Evolutionary conservation across 2,888 invertebrate genomes (phyloP), one percentile per base, ranked within the genome.

Genomic region (Drosophila lutescens): DNA sequence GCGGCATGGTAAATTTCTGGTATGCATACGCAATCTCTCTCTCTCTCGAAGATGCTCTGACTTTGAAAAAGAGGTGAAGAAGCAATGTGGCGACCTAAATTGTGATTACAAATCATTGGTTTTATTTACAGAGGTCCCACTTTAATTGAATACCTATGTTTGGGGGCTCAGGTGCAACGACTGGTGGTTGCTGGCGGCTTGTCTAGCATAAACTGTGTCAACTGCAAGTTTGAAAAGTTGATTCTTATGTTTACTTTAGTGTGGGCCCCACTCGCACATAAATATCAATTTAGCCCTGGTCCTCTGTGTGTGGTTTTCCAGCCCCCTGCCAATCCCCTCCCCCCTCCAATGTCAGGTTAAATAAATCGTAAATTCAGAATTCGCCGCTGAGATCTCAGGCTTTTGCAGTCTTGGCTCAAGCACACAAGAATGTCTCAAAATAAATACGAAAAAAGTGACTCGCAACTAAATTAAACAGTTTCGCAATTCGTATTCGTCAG

Each of bases 161-260:
- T 10, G 41, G 38, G 12, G 30, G 72, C 80, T 83, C 81, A 86
- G 79, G 86, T 84, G 82, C 83, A 86, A 7, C 65, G 54, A 63
- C 59, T 67, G 56, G 49, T 49, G 47, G 43, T 59, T 60, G 54
- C 13, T 34, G 53, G 17, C 54, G 68, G 47, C 32, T 60, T 62
- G 67, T 47, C 40, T 53, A 13, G 43, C 55, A 56, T 69, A 86
- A 85, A 87, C 84, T 86, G 87, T 85, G 84, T 87, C 87, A 85
- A 82, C 87, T 78, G 68, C 80, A 79, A 80, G 85, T 84, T 87
- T 65, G 77, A 84, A 84, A 85, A 86, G 87, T 85, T 84, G 84
- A 85, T 82, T 86, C 82, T 73, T 71, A 77, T 76, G 68, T 80
- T 83, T 76, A 66, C 76, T 73, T 74, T 74, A 66, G 66, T 71